Evolutionary conservation across 2,888 invertebrate genomes (phyloP), one percentile per base, ranked within the genome.

Genomic region (Campoplex capitator): DNA sequence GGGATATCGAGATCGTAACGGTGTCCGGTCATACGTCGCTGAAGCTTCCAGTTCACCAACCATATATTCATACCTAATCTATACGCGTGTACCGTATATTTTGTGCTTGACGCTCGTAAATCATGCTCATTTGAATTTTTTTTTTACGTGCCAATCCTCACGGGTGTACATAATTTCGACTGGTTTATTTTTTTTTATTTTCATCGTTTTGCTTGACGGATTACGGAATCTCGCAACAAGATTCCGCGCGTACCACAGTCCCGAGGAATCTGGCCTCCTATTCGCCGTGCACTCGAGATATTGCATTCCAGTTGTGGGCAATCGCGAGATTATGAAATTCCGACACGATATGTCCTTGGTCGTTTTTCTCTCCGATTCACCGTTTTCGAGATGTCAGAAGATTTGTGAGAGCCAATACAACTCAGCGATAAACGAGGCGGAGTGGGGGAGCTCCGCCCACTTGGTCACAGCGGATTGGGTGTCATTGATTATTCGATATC

Each of bases 1-100:
- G 81, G 77, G 80, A 78, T 84, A 87, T 87, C 86, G 84, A 84
- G 84, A 84, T 87, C 75, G 86, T 86, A 86, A 86, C 86, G 86
- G 86, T 84, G 71, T 70, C 71, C 80, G 86, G 84, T 86, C 81
- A 86, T 86, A 86, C 86, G 86, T 86, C 86, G 86, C 81, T 86
- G 86, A 68, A 86, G 75, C 73, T 58, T 68, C 28, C 76, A 51
- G 32, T 56, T 28, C 48, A 65, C 68, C 62, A 38, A 79, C 48
- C 62, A 73, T 79, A 62, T 35, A 51, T 38, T 45, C 68, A n/a
- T 45, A 23, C 62, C 45, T 54, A 71, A 68, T 79, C 67, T 71
- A 67, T 76, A 51, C 18, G 18, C 32, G 54, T 67, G 32, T 81
- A 74, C 73, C 65, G 75, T 62, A 51, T 11, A 56, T 68, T 80